Evolutionary conservation across 2,113 vertebrate genomes (phyloP).

Genomic region (Neomonachus schauinslandi): DNA sequence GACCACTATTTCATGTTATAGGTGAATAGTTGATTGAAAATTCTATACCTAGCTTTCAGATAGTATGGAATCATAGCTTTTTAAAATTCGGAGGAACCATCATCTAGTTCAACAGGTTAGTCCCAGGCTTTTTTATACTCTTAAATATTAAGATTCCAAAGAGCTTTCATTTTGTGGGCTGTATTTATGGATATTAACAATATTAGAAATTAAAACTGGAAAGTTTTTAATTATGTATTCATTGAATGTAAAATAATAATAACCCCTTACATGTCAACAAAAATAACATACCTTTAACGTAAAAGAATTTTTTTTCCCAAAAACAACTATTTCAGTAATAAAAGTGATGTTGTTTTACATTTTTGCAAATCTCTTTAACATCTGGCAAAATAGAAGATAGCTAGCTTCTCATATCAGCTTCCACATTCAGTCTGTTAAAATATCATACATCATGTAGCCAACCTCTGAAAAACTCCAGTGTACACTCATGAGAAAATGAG

Average conservation of each 20-base stretch:
- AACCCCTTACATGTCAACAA: not conserved
- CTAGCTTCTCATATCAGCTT: not conserved
- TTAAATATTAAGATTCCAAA: not conserved
- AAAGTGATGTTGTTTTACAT: not conserved
- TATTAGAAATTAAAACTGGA: conserved; percentile 43
- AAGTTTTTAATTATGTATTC: not conserved
- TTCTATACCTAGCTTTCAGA: not conserved
- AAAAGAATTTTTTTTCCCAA: not conserved
- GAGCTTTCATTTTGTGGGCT: conserved; percentile 7
- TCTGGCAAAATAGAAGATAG: not conserved
- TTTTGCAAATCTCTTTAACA: not conserved
- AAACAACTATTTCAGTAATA: not conserved
- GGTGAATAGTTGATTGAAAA: not conserved
- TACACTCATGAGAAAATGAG: not conserved
- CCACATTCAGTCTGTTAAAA: not conserved
- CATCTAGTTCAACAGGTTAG: not conserved
- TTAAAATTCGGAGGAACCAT: not conserved
- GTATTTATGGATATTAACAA: not conserved
- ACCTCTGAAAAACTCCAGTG: not conserved
- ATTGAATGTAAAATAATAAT: conserved; percentile 41
- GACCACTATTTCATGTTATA: not conserved
- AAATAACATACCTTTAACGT: not conserved
- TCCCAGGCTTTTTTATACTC: not conserved
- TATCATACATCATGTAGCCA: not conserved
- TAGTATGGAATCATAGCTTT: not conserved